Percentiles rank a stretch among this genome's conserved stretches.
Evolutionary conservation across 2,888 invertebrate species (phyloP).

Genomic region (Drosophila seclusa): DNA sequence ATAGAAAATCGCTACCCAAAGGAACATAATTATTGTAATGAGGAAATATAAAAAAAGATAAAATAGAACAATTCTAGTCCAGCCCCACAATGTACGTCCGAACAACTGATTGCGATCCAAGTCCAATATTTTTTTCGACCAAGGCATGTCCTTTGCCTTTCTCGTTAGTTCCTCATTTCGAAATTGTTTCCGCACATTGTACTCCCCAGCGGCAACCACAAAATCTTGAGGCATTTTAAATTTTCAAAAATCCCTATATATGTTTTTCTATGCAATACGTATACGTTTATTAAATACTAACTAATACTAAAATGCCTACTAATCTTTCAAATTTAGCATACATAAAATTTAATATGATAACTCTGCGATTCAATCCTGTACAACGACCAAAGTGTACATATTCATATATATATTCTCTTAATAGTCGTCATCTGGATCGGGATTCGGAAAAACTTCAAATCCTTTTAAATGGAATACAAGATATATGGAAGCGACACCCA

Average conservation of each 20-base stretch:
- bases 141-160: conserved; percentile 52
- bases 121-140: conserved; percentile 58
- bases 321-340: not conserved
- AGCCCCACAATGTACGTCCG: conserved; percentile 50
- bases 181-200: conserved; percentile 58
- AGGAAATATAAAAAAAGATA: conserved; percentile 47
- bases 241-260: not conserved
- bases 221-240: conserved; percentile 46
- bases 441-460: not conserved
- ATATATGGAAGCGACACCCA: conserved; percentile 8
- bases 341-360: not conserved
- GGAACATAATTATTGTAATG: not conserved
- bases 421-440: conserved; percentile 10
- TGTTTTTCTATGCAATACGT: not conserved
- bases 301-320: not conserved
- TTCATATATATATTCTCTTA: not conserved
- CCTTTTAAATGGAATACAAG: conserved; percentile 39
- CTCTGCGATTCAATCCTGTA: conserved; percentile 4
- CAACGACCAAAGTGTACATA: not conserved
- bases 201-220: conserved; percentile 44
- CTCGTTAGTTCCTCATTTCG: conserved; percentile 43
- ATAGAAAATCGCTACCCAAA: conserved; percentile 26
- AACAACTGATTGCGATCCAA: conserved; percentile 49
- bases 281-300: not conserved
- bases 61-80: conserved; percentile 44